These are phyloP conservation scores for Drosophila nigrodunni DNA, from an alignment of 1,140 invertebrate species.

Conservation along the genomic window DNA sequence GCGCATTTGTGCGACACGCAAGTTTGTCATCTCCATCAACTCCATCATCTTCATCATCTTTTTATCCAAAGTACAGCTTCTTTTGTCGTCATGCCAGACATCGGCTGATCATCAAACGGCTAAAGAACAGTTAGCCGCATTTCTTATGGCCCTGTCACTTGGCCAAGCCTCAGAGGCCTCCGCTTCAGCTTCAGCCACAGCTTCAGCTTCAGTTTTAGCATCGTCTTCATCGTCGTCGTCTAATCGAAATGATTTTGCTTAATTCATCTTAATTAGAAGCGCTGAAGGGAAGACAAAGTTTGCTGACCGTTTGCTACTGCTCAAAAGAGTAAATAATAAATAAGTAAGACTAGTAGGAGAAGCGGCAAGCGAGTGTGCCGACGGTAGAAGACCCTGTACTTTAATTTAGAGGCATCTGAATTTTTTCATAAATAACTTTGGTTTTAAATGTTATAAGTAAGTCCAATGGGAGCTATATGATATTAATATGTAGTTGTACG, in stretches of 20 bases:
- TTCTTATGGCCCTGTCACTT: constrained; percentile 14
- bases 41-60: constrained; percentile 17
- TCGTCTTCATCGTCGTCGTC: constrained; percentile 31
- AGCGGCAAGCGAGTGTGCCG: neutral
- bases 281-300: constrained; percentile 57
- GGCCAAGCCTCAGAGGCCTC: constrained; percentile 1
- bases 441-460: too few relatives aligned
- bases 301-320: constrained; percentile 58
- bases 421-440: too few relatives aligned
- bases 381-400: too few relatives aligned
- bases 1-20: constrained; percentile 33
- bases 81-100: constrained; percentile 34
- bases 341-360: constrained; percentile 14
- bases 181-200: neutral
- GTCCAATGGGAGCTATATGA: too few relatives aligned
- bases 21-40: constrained; percentile 26
- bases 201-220: neutral
- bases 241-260: constrained; percentile 84
- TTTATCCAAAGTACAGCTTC: constrained; percentile 14
- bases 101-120: constrained; percentile 76
- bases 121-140: constrained; percentile 67
- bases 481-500: too few relatives aligned
- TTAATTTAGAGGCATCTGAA: too few relatives aligned
- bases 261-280: constrained; percentile 82
- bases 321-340: constrained; percentile 53